phyloP scores from a whole-genome alignment of 2,888 invertebrate species.

The Trachelus troglodyta region DNA sequence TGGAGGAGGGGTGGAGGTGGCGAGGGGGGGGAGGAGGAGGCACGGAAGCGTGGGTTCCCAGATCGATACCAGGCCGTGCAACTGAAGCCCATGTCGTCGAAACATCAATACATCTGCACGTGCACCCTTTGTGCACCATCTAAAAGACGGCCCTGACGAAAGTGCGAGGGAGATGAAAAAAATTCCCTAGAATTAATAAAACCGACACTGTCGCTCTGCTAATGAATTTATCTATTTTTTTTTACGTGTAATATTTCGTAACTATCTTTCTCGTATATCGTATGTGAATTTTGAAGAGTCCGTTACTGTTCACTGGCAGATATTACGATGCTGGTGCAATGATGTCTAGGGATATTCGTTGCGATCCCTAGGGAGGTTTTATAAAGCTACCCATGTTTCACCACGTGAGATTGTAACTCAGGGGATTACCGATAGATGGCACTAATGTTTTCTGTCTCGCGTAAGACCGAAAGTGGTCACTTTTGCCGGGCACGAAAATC shows the following conservation, averaged over 20 bases:
- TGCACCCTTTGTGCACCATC: constrained; percentile 46
- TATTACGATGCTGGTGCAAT: background rate
- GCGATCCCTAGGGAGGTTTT: background rate
- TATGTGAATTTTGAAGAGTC: background rate
- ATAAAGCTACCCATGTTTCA: background rate
- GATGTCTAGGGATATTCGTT: background rate
- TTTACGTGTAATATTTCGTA: background rate
- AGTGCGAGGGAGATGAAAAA: background rate
- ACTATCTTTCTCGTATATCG: background rate
- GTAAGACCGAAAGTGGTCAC: background rate
- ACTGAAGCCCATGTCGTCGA: constrained; percentile 52
- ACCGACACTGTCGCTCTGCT: background rate
- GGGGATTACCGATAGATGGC: background rate
- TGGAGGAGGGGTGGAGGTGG: constrained; percentile 33
- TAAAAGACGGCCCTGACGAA: constrained; percentile 2
- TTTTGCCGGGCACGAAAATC: background rate
- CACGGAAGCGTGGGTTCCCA: constrained; percentile 54
- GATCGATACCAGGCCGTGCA: constrained; percentile 61
- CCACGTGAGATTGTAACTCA: background rate
- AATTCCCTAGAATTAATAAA: background rate
- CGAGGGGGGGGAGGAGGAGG: constrained; percentile 31
- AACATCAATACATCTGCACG: constrained; percentile 57
- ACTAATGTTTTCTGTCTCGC: background rate
- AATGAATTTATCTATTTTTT: background rate
- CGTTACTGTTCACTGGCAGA: background rate